phyloP scores from a whole-genome alignment of 2,113 vertebrate species.

The Theristicus caerulescens region DNA sequence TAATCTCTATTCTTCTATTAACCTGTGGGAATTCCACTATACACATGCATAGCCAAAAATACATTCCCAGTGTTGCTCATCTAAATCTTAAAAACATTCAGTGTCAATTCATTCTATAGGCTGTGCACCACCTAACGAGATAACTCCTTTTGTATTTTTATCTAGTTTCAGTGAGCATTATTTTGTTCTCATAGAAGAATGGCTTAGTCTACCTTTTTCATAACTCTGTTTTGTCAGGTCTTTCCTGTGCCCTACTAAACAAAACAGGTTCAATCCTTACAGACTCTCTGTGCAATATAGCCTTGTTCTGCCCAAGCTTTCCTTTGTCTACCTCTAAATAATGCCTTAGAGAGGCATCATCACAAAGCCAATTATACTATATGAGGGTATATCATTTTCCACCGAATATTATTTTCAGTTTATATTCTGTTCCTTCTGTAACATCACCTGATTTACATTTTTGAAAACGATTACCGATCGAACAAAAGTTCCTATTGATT shows the following conservation, averaged over 20 bases:
- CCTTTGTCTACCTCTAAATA: neutral
- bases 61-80: neutral
- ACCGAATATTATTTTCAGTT: neutral
- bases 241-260: neutral
- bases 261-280: neutral
- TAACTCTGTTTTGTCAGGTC: neutral
- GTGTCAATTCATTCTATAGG: neutral
- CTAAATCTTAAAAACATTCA: neutral
- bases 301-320: neutral
- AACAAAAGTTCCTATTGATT: neutral
- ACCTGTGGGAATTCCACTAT: neutral
- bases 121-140: neutral
- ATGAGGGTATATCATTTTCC: neutral
- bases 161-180: neutral
- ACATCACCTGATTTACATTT: neutral
- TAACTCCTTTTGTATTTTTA: neutral
- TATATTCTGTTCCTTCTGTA: neutral
- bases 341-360: neutral
- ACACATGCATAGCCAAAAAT: neutral
- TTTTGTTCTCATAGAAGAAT: neutral
- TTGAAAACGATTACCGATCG: neutral
- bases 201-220: neutral
- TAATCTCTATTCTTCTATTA: neutral
- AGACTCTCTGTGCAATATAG: neutral
- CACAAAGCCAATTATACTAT: neutral